Percentiles rank a stretch among this genome's conserved stretches.
phyloP scores from a whole-genome alignment of 2,888 invertebrate species.

The Chromoteleia sp. region DNA sequence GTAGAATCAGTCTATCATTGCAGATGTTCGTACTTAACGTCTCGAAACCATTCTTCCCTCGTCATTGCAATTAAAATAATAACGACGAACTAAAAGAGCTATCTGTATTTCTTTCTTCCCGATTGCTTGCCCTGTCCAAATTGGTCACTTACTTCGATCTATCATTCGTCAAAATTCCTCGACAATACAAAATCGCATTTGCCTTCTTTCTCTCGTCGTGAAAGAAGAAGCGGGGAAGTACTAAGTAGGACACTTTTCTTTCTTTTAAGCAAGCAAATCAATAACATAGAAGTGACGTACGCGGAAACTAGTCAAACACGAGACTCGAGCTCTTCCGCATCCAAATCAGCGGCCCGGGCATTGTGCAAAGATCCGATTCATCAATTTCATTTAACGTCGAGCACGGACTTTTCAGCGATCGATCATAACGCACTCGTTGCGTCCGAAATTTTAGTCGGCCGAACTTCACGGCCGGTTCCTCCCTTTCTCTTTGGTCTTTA shows the following conservation, averaged over 20 bases:
- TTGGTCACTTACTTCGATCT: constrained; percentile 14
- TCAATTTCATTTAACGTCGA: constrained; percentile 64
- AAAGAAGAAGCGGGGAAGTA: neutral
- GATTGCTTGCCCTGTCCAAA: neutral
- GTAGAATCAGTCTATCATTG: no score
- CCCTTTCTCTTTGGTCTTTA: constrained; percentile 11
- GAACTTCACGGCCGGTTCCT: neutral
- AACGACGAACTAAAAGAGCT: neutral
- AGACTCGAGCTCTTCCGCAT: constrained; percentile 8
- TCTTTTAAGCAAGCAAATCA: constrained; percentile 57
- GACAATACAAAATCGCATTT: constrained; percentile 32
- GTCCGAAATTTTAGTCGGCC: constrained; percentile 28
- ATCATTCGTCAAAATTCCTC: constrained; percentile 35
- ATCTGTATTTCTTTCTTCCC: neutral
- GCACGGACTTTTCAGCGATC: constrained; percentile 60
- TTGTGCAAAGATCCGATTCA: constrained; percentile 60
- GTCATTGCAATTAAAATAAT: constrained; percentile 32
- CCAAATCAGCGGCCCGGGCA: constrained; percentile 36
- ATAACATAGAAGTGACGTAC: constrained; percentile 63
- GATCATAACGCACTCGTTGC: constrained; percentile 58
- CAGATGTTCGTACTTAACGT: no score
- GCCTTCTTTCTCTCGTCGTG: neutral
- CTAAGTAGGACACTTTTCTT: constrained; percentile 43
- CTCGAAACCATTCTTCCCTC: neutral
- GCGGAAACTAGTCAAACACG: constrained; percentile 59